These are phyloP conservation scores for Dromiciops gliroides DNA, from an alignment of 2,113 vertebrate species.

Conservation along the genomic window DNA sequence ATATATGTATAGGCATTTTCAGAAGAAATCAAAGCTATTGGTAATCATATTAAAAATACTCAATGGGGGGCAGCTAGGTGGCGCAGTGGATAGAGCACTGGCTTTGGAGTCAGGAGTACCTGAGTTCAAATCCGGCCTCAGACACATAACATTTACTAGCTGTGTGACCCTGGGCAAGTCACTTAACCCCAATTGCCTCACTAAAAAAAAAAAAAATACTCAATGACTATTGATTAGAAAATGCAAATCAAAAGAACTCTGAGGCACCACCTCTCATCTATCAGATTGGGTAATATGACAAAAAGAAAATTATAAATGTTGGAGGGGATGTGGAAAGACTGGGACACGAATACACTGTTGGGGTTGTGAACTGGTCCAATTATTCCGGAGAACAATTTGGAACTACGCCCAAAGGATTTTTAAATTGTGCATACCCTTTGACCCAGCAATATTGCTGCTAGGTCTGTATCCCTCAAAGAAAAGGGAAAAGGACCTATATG, in stretches of 20 bases:
- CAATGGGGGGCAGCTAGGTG: too few relatives aligned
- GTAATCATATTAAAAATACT: not conserved
- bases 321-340: not conserved
- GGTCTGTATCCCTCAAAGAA: not conserved
- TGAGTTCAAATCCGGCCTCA: too few relatives aligned
- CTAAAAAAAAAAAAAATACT: not conserved
- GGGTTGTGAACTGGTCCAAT: not conserved
- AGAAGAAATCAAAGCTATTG: not conserved
- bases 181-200: too few relatives aligned
- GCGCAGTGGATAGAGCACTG: too few relatives aligned
- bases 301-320: not conserved
- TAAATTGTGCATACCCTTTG: not conserved
- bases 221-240: not conserved
- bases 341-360: not conserved
- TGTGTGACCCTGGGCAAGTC: too few relatives aligned
- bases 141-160: too few relatives aligned
- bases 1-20: not conserved
- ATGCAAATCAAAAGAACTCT: not conserved
- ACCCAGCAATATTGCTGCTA: not conserved
- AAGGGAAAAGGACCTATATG: not conserved
- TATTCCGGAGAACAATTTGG: not conserved
- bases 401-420: not conserved
- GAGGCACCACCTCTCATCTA: not conserved
- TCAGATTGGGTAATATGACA: not conserved
- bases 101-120: too few relatives aligned